A percentile compares a stretch with the other conserved stretches of the same genome.
phyloP scores from a whole-genome alignment of 2,888 invertebrate genomes.

The Erannis defoliaria region DNA sequence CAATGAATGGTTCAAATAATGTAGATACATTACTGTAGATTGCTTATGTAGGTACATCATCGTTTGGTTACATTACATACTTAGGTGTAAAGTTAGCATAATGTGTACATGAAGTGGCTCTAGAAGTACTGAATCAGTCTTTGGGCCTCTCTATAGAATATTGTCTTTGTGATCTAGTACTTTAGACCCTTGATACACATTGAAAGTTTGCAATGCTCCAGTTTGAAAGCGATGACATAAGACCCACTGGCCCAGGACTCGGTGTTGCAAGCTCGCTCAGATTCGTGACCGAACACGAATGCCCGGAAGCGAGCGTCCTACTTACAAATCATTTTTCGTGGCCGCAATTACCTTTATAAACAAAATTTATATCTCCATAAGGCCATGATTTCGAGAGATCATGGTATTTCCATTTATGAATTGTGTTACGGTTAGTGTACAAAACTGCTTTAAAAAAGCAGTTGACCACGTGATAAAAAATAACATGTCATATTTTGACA shows the following conservation, averaged over 20 bases:
- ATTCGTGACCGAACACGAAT: constrained; percentile 76
- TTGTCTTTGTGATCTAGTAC: too few relatives aligned
- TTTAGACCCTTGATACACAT: constrained; percentile 29
- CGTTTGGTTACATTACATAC: too few relatives aligned
- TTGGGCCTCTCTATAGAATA: too few relatives aligned
- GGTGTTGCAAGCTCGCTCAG: constrained; percentile 64
- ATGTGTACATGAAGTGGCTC: too few relatives aligned
- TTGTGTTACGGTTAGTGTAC: constrained; percentile 19
- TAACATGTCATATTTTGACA: too few relatives aligned
- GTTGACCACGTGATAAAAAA: too few relatives aligned
- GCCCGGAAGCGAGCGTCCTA: constrained; percentile 78
- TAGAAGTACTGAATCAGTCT: too few relatives aligned
- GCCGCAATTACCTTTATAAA: constrained; percentile 59
- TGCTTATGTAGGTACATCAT: too few relatives aligned
- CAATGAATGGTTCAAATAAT: too few relatives aligned
- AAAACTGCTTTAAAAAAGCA: too few relatives aligned
- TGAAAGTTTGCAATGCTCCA: constrained; percentile 46
- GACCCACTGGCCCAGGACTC: constrained; percentile 56
- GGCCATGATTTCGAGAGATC: constrained; percentile 21
- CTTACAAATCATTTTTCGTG: constrained; percentile 73
- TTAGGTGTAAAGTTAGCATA: too few relatives aligned
- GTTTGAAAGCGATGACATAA: constrained; percentile 57
- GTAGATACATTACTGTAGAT: too few relatives aligned
- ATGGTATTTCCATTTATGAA: constrained; percentile 31
- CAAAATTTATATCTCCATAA: constrained; percentile 47